Percentiles rank a stretch among this genome's conserved stretches.
These are phyloP conservation scores for Grus americana DNA, from an alignment of 2,113 vertebrate species.

Conservation along the genomic window DNA sequence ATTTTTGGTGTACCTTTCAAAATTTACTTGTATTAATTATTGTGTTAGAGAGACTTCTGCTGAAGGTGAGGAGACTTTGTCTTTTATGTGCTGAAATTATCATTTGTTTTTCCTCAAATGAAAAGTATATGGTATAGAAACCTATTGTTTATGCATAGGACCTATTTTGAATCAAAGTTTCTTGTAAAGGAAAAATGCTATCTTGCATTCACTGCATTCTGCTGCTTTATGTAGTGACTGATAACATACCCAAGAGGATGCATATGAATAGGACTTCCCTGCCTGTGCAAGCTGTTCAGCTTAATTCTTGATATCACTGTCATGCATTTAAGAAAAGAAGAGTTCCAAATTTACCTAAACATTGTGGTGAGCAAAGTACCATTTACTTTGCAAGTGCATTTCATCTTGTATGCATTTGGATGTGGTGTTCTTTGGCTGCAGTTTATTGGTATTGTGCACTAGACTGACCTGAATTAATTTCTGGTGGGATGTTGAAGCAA, in stretches of 20 bases:
- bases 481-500: neutral
- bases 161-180: neutral
- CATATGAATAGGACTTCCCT: neutral
- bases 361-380: neutral
- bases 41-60: neutral
- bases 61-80: neutral
- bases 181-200: neutral
- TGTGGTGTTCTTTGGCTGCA: neutral
- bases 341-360: neutral
- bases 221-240: neutral
- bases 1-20: neutral
- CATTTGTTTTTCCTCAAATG: neutral
- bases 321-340: neutral
- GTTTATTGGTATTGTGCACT: neutral
- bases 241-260: neutral
- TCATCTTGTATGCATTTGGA: neutral
- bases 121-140: neutral
- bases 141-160: neutral
- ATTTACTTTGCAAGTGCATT: neutral
- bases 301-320: neutral
- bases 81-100: neutral
- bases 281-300: neutral
- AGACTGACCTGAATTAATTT: neutral
- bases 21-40: rapidly evolving
- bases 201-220: neutral